These are phyloP conservation scores for Theodoxus fluviatilis DNA, from an alignment of 2,888 invertebrate genomes.

Conservation along the genomic window DNA sequence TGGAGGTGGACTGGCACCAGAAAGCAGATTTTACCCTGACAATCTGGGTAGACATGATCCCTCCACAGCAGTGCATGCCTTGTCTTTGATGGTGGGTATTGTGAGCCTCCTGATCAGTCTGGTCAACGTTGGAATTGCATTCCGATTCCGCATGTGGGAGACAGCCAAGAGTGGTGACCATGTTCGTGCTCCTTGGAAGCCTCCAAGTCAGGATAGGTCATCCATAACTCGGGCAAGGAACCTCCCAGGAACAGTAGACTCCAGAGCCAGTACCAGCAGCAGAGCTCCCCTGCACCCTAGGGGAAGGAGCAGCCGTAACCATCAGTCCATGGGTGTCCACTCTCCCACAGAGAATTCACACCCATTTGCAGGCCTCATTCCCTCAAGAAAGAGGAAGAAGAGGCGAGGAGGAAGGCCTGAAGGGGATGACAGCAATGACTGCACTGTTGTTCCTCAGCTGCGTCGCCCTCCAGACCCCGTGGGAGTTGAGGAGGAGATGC, in stretches of 20 bases:
- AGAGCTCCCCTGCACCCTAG: neutral
- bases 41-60: constrained; percentile 33
- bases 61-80: constrained; percentile 46
- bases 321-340: neutral
- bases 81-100: constrained; percentile 42
- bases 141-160: no score
- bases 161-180: no score
- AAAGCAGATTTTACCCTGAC: constrained; percentile 49
- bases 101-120: constrained; percentile 44
- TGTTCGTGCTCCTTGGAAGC: neutral
- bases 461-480: constrained; percentile 20
- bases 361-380: neutral
- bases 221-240: no score
- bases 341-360: neutral
- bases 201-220: no score
- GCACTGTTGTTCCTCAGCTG: no score
- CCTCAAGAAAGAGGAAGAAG: no score
- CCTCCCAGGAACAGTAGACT: no score
- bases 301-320: constrained; percentile 19
- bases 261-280: constrained; percentile 15
- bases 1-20: constrained; percentile 47
- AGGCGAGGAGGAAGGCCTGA: neutral
- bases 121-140: constrained; percentile 44
- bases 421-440: neutral
- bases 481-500: constrained; percentile 15